Evolutionary conservation across 2,797 vertebrate genomes (phyloP), one percentile per base, ranked within the genome.

Genomic region (Allobates femoralis): DNA sequence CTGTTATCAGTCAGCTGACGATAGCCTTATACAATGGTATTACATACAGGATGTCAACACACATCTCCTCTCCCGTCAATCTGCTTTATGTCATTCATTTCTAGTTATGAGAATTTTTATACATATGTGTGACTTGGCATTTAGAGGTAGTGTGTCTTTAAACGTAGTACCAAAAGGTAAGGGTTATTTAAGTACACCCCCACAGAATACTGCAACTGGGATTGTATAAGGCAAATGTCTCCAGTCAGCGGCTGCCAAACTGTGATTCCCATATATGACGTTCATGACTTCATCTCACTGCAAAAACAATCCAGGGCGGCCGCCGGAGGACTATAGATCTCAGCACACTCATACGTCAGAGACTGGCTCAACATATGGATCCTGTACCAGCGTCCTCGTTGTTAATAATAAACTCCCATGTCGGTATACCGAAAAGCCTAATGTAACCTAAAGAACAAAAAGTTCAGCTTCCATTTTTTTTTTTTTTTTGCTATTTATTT

Each of bases 181-280:
- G 79, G 79, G 79, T 81, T 66, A 81, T 51, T 81, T 67, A 67
- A 66, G 79, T 51, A 15, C 62, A 81, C 5, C 50, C 62, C 79
- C 46, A 41, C 32, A 34, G 0, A 10, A 21, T 58, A n/a, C 15
- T 50, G 32, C 15, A 60, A 50, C 56, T 19, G 19, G 28, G 11
- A 19, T 26, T 67, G 26, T 81, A 26, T 19, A 51, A 67, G 30
- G 19, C 41, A 50, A 26, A 30, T 10, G 32, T 66, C 79, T 15
- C 14, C 41, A 14, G 79, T 50, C 41, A 14, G 41, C 10, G 23
- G 60, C 79, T 46, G 62, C n/a, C 79, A 51, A 30, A 14, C 19
- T n/a, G 32, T 28, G 16, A 60, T 46, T 60, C 64, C 78, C 78
- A 28, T 79, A 28, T 28, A 79, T 50, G 60, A 28, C 58, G 64